These are phyloP conservation scores for Lepus timidus DNA, from an alignment of 2,113 vertebrate species.

Conservation along the genomic window DNA sequence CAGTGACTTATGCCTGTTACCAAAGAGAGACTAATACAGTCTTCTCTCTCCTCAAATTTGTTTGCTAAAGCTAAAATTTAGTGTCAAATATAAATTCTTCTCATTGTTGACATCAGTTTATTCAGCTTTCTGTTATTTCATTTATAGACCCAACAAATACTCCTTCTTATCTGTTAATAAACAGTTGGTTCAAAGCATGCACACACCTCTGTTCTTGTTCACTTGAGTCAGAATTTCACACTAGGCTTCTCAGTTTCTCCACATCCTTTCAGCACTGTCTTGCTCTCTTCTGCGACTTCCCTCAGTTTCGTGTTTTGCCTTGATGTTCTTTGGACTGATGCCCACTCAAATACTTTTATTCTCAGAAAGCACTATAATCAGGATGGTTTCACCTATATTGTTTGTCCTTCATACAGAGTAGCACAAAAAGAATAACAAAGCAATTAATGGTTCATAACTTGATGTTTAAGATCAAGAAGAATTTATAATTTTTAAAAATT, in stretches of 20 bases:
- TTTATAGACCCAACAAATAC: not conserved
- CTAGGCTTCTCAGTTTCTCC: not conserved
- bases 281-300: not conserved
- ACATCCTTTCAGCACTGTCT: not conserved
- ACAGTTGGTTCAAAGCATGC: not conserved
- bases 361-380: not conserved
- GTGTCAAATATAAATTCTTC: conserved; percentile 4
- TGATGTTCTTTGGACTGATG: not conserved
- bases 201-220: not conserved
- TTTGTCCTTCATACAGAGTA: not conserved
- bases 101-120: not conserved
- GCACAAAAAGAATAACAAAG: not conserved
- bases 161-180: not conserved
- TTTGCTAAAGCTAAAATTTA: conserved; percentile 11
- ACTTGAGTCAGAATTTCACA: not conserved
- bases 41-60: not conserved
- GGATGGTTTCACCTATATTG: not conserved
- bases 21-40: not conserved
- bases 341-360: not conserved
- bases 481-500: not conserved
- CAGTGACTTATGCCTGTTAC: not conserved
- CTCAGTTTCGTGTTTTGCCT: not conserved
- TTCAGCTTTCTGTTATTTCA: not conserved
- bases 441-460: not conserved
- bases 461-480: not conserved